These are phyloP conservation scores for Labroides dimidiatus DNA, from an alignment of 2,797 vertebrate species.

Conservation along the genomic window DNA sequence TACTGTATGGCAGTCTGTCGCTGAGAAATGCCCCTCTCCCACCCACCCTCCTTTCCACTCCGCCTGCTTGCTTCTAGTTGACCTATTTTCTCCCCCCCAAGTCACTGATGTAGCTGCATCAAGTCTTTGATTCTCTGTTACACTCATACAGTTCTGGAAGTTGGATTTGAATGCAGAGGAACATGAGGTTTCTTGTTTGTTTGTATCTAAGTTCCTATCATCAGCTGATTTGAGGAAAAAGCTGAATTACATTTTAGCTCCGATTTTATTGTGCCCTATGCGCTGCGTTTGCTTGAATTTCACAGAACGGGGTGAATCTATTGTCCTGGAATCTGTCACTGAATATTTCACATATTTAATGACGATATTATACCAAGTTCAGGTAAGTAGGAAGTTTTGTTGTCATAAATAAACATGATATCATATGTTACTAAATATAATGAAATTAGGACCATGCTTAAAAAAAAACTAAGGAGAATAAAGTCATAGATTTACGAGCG, in stretches of 20 bases:
- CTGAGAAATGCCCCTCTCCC: constrained; percentile 69
- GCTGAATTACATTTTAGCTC: neutral
- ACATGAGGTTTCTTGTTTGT: neutral
- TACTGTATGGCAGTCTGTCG: constrained; percentile 82
- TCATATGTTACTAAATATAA: too few relatives aligned
- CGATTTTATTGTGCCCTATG: neutral
- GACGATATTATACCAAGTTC: neutral
- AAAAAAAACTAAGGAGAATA: too few relatives aligned
- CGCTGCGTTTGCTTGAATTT: neutral
- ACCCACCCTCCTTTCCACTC: constrained; percentile 50
- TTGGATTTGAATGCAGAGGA: neutral
- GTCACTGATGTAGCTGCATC: constrained; percentile 58
- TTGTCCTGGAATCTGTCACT: neutral
- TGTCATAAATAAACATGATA: neutral
- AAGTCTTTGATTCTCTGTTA: constrained; percentile 51
- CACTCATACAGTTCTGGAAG: constrained; percentile 14
- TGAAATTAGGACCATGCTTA: too few relatives aligned
- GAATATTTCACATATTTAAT: too few relatives aligned
- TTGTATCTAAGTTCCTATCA: neutral
- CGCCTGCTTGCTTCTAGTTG: constrained; percentile 73
- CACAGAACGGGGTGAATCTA: neutral
- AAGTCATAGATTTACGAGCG: too few relatives aligned
- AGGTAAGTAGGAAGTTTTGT: neutral
- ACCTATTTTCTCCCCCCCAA: constrained; percentile 71
- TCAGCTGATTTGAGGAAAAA: neutral